Evolutionary conservation across 2,113 vertebrate species (phyloP).

Genomic region (Spea multiplicata): DNA sequence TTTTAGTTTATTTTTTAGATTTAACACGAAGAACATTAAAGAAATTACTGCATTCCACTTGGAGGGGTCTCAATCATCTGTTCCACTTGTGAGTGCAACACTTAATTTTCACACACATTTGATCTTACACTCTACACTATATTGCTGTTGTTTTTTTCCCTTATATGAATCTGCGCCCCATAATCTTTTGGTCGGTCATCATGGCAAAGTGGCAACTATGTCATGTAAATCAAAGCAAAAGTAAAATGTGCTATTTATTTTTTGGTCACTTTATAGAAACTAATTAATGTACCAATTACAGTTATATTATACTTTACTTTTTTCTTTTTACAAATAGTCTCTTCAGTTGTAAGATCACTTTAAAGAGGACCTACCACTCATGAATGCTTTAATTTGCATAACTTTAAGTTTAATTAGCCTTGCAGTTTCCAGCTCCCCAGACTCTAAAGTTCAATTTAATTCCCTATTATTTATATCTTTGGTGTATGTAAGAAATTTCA

Average conservation of each 20-base stretch:
- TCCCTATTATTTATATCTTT: neutral
- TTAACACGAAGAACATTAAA: too few species aligned
- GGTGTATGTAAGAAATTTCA: conserved; percentile 3
- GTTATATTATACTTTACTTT: neutral
- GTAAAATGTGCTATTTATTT: conserved; percentile 1
- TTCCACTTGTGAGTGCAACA: too few species aligned
- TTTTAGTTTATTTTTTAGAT: too few species aligned
- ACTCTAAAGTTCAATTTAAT: conserved; percentile 14
- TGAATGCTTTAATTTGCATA: conserved; percentile 12
- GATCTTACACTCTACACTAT: too few species aligned
- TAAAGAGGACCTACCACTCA: neutral
- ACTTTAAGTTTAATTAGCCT: conserved; percentile 27
- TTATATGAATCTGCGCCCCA: too few species aligned
- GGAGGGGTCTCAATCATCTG: too few species aligned
- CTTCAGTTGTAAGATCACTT: conserved; percentile 6
- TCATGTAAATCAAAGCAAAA: neutral
- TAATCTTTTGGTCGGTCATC: too few species aligned
- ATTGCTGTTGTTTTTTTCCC: too few species aligned
- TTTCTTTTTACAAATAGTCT: neutral
- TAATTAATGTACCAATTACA: conserved; percentile 8
- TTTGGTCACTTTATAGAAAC: conserved; percentile 8
- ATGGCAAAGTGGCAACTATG: too few species aligned
- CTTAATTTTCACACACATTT: too few species aligned
- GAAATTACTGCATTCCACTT: too few species aligned
- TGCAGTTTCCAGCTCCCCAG: conserved; percentile 3